Conservation (phyloP, 2,113 vertebrate genomes). For the human region DNA sequence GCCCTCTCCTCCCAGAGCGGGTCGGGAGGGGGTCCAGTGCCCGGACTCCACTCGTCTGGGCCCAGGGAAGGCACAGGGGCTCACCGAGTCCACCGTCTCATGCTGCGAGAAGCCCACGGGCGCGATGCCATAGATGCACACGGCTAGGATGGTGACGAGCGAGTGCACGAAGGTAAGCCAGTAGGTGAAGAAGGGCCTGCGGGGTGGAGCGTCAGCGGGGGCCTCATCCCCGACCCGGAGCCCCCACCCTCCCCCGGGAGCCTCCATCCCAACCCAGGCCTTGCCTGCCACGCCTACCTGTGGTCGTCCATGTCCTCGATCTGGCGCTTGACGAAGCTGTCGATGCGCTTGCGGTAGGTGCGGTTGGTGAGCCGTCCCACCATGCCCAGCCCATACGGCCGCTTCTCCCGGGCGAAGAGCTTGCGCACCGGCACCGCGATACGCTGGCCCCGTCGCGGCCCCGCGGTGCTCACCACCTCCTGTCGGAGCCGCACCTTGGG, state of each 20-base stretch:
- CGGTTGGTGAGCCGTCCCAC: slow-evolving; percentile 98
- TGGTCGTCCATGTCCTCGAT: slow-evolving; percentile 99
- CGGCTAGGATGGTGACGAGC: slow-evolving; percentile 96
- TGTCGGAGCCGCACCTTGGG: slow-evolving; percentile 96
- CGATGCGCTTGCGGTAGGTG: slow-evolving; percentile 97
- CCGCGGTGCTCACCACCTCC: slow-evolving; percentile 95
- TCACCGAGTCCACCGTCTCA: slow-evolving; percentile 98
- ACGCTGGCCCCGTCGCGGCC: slow-evolving; percentile 94
- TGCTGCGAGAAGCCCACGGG: slow-evolving; percentile 99
- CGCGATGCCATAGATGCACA: slow-evolving; percentile 97
- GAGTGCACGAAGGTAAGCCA: slow-evolving; percentile 99
- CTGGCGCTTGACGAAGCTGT: slow-evolving; percentile 97
- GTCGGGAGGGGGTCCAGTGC: background rate
- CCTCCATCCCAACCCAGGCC: background rate
- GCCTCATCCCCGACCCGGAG: rapidly evolving
- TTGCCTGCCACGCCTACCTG: slow-evolving; percentile 83
- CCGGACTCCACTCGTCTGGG: background rate
- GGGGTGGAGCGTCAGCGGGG: background rate
- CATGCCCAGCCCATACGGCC: slow-evolving; percentile 97
- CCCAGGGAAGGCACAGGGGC: background rate
- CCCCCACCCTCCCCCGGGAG: background rate
- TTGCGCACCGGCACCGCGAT: slow-evolving; percentile 96
- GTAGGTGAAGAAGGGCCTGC: slow-evolving; percentile 99
- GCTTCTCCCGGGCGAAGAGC: slow-evolving; percentile 96
- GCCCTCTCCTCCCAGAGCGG: background rate